Base-by-base conservation (phyloP, 2,113 vertebrate species). In the Percopsis transmontana region DNA sequence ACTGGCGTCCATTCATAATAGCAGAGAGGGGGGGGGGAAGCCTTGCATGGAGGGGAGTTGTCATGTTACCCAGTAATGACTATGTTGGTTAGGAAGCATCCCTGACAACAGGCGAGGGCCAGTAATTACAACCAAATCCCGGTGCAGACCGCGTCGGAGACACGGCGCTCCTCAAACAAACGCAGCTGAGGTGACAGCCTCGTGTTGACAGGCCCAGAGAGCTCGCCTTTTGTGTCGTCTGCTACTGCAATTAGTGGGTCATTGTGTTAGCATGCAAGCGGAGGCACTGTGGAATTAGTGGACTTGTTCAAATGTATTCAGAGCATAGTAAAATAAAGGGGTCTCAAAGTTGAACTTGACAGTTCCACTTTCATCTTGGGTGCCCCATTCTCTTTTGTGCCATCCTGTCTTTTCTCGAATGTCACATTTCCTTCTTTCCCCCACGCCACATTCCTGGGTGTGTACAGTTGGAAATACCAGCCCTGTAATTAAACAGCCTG, bases 71-170 rank as follows among this genome's bases (percentile, higher is more conserved):
- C 80, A 54, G 82, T 92, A 91, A 93, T 92, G 90, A 92, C 85
- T 90, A 83, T 75, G 90, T 89, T 84, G 87, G 83, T 87, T 79
- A 78, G 80, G 89, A 82, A 87, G 84, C 82, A 78, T 89, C 85
- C 84, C 72, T 92, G 88, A 90, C 89, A 89, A 88, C 83, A 81
- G 80, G 75, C 87, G 79, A 86, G 87, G 90, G 85, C 80, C 85
- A 82, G 81, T 92, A 91, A 93, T 93, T 92, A 92, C 84, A 87
- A 80, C 75, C 82, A 74, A 87, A 86, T 88, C 85, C 82, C 83
- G 68, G 74, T 74, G 83, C 73, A 89, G 78, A 84, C 74, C 38
- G n/a, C 77, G 74, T 86, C 78, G 86, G 85, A 89, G 79, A 71
- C 77, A 72, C 72, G 64, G 80, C 72, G 54, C 75, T 80, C 61